Percentiles rank a stretch among this genome's conserved stretches.
Evolutionary conservation across 2,113 vertebrate genomes (phyloP).

Genomic region (Muscicapa adusta): DNA sequence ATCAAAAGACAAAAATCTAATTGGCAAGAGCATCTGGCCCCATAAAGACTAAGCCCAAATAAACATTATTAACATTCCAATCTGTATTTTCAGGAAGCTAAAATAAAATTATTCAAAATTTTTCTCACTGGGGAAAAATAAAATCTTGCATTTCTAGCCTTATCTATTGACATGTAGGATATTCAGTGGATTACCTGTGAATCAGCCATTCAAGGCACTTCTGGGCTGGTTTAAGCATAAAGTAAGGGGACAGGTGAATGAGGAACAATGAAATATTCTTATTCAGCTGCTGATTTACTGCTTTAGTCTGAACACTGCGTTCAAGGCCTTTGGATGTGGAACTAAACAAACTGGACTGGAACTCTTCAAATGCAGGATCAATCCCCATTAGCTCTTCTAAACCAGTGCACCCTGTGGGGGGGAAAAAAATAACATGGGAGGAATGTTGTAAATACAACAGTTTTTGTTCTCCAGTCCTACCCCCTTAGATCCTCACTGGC

Average conservation of each 20-base stretch:
- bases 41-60: neutral
- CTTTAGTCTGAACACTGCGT: slow-evolving; percentile 89
- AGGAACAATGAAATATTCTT: slow-evolving; percentile 86
- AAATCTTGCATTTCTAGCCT: neutral
- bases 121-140: neutral
- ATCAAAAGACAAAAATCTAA: neutral
- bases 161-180: neutral
- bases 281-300: slow-evolving; percentile 87
- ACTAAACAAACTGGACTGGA: slow-evolving; percentile 89
- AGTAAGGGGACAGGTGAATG: slow-evolving; percentile 88
- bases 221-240: slow-evolving; percentile 92
- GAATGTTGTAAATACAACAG: neutral
- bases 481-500: neutral
- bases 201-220: slow-evolving; percentile 98
- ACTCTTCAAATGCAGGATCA: slow-evolving; percentile 84
- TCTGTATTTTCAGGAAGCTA: neutral
- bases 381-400: slow-evolving; percentile 91
- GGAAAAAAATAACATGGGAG: neutral
- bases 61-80: neutral
- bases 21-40: neutral
- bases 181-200: slow-evolving; percentile 79
- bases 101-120: neutral
- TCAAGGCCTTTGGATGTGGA: slow-evolving; percentile 81
- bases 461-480: neutral
- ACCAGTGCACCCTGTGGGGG: slow-evolving; percentile 87